Evolutionary conservation across 2,797 vertebrate genomes (phyloP).

Genomic region (Emys orbicularis): DNA sequence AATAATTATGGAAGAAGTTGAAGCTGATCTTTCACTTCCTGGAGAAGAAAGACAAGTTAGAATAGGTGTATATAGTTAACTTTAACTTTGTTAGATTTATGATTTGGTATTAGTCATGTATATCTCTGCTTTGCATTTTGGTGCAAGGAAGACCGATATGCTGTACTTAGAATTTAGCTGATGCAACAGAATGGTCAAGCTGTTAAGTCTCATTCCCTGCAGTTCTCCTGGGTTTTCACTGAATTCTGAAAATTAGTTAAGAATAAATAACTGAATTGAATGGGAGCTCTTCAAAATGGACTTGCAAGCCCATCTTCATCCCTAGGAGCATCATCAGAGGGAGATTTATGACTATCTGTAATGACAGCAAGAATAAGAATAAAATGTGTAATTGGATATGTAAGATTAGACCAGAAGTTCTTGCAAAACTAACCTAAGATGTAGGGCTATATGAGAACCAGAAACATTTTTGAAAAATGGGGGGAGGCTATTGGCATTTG

Average conservation of each 20-base stretch:
- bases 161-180: constrained; percentile 12
- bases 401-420: neutral
- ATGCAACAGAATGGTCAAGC: constrained; percentile 37
- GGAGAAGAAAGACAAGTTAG: neutral
- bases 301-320: constrained; percentile 5
- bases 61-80: neutral
- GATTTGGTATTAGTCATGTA: too few relatives aligned
- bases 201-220: neutral
- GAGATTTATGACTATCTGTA: constrained; percentile 22
- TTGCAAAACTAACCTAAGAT: constrained; percentile 12
- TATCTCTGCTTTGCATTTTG: neutral
- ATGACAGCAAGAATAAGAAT: neutral
- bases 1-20: neutral
- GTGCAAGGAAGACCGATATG: neutral
- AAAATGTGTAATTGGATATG: neutral
- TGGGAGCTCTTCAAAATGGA: constrained; percentile 23
- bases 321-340: constrained; percentile 1
- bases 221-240: neutral
- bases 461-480: neutral
- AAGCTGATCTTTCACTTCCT: neutral
- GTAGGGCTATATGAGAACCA: neutral
- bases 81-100: neutral
- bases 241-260: constrained; percentile 5
- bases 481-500: neutral
- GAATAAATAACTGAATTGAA: constrained; percentile 10